These are phyloP conservation scores for Lasioglossum pauxillum DNA, from an alignment of 2,888 invertebrate genomes.

Conservation along the genomic window DNA sequence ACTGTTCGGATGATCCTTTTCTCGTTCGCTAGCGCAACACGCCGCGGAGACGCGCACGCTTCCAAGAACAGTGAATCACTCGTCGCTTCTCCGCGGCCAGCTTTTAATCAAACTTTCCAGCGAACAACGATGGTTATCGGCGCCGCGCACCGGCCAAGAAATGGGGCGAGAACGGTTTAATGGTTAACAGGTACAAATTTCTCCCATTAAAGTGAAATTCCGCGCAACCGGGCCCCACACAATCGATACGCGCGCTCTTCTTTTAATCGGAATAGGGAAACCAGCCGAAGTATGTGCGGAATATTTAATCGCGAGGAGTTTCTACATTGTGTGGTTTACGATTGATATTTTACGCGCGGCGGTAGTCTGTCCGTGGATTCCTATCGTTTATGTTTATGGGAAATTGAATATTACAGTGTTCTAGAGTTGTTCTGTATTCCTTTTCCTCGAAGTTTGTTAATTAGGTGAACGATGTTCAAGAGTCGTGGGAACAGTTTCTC, in stretches of 20 bases:
- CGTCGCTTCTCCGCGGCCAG: conserved; percentile 19
- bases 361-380: background rate
- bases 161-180: conserved; percentile 55
- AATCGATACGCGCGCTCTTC: conserved; percentile 32
- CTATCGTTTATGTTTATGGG: background rate
- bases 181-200: conserved; percentile 65
- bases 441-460: background rate
- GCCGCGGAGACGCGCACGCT: conserved; percentile 11
- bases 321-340: conserved; percentile 8
- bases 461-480: background rate
- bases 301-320: background rate
- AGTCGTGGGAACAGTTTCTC: background rate
- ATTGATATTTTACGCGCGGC: background rate
- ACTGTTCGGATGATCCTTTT: background rate
- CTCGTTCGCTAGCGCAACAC: background rate
- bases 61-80: conserved; percentile 66
- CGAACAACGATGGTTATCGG: conserved; percentile 63
- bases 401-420: background rate
- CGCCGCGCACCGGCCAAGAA: conserved; percentile 36
- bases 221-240: conserved; percentile 7
- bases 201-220: conserved; percentile 68
- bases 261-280: conserved; percentile 21
- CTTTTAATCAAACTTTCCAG: conserved; percentile 65
- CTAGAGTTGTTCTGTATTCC: background rate
- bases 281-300: background rate